Percentiles rank a stretch among this genome's conserved stretches.
Evolutionary conservation across 2,888 invertebrate species (phyloP).

Genomic region (Ophion slaviceki): DNA sequence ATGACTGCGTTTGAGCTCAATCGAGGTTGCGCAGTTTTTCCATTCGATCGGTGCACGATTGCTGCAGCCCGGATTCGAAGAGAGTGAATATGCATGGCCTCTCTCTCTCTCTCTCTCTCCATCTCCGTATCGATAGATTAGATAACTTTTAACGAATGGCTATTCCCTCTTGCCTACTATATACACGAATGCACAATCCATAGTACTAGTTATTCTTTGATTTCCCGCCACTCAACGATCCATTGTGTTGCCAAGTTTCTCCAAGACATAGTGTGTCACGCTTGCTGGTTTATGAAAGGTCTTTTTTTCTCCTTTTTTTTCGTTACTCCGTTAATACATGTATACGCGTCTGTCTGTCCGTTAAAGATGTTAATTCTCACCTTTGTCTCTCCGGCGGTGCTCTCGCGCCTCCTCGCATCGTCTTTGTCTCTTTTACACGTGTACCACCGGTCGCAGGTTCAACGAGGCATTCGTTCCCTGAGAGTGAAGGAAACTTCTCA

Average conservation of each 20-base stretch:
- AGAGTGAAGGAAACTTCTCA: slow-evolving; percentile 30
- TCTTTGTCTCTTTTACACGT: slow-evolving; percentile 26
- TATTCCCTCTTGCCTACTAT: slow-evolving; percentile 33
- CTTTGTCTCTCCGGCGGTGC: slow-evolving; percentile 43
- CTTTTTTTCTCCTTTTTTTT: neutral
- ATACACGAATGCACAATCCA: slow-evolving; percentile 48
- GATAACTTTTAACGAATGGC: slow-evolving; percentile 60
- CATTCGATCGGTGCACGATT: slow-evolving; percentile 55
- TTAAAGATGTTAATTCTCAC: slow-evolving; percentile 62
- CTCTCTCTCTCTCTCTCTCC: slow-evolving; percentile 42
- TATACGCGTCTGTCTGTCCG: slow-evolving; percentile 31
- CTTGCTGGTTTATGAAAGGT: slow-evolving; percentile 47
- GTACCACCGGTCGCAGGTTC: slow-evolving; percentile 21
- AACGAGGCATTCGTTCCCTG: slow-evolving; percentile 35
- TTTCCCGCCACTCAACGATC: slow-evolving; percentile 55
- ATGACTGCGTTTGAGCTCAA: slow-evolving; percentile 52
- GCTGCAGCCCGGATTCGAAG: slow-evolving; percentile 53
- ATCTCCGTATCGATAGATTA: slow-evolving; percentile 60
- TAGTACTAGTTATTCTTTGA: slow-evolving; percentile 56
- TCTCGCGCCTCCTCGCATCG: slow-evolving; percentile 27
- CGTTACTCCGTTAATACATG: slow-evolving; percentile 30
- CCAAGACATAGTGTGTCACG: slow-evolving; percentile 49
- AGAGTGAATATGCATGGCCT: slow-evolving; percentile 61
- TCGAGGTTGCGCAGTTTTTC: slow-evolving; percentile 61
- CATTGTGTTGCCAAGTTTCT: slow-evolving; percentile 52